These are phyloP conservation scores for Celastrina argiolus DNA, from an alignment of 2,888 invertebrate genomes.

Conservation along the genomic window DNA sequence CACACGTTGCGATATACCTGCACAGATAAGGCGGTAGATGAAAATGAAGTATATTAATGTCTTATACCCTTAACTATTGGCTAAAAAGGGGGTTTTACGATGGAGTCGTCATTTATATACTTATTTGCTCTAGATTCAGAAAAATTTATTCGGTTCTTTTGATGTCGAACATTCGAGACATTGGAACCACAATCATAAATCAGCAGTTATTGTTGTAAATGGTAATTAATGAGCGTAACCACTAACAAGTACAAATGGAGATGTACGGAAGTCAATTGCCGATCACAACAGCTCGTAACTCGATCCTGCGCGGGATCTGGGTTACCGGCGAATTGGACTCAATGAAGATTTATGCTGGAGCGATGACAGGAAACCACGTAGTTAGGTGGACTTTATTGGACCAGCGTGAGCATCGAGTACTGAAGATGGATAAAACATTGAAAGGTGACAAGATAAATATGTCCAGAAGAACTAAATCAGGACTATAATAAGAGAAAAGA, in stretches of 20 bases:
- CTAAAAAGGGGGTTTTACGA: too few relatives aligned
- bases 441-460: too few relatives aligned
- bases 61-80: too few relatives aligned
- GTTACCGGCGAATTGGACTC: slow-evolving; percentile 14
- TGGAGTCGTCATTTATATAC: too few relatives aligned
- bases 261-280: neutral
- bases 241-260: neutral
- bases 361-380: neutral
- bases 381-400: neutral
- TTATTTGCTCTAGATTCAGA: neutral
- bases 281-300: neutral
- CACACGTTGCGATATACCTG: too few relatives aligned
- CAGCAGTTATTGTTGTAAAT: neutral
- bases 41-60: too few relatives aligned
- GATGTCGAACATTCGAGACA: neutral
- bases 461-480: too few relatives aligned
- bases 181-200: neutral
- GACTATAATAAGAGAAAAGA: too few relatives aligned
- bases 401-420: neutral
- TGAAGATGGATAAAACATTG: too few relatives aligned
- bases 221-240: neutral
- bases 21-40: too few relatives aligned
- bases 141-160: neutral
- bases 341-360: slow-evolving; percentile 2
- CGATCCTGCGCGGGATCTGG: slow-evolving; percentile 1